Evolutionary conservation across 2,888 invertebrate species (phyloP).

Genomic region (Fragum fragum): DNA sequence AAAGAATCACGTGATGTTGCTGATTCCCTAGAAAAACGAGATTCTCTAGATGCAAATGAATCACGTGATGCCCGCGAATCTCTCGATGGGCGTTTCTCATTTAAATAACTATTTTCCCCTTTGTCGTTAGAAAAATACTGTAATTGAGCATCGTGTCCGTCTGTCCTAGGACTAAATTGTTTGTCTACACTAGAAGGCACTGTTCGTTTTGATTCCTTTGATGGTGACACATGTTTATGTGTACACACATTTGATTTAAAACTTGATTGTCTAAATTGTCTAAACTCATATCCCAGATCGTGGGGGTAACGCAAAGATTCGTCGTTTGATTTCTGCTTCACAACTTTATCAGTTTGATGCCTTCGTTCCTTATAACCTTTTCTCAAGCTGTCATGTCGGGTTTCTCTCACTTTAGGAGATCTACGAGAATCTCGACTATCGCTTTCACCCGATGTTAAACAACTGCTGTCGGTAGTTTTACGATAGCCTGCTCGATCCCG

Average conservation of each 20-base stretch:
- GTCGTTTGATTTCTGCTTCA: background rate
- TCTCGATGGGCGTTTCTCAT: constrained; percentile 20
- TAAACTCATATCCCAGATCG: background rate
- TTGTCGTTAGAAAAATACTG: background rate
- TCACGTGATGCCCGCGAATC: constrained; percentile 37
- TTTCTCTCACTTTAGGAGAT: background rate
- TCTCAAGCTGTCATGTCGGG: constrained; percentile 11
- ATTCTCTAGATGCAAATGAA: constrained; percentile 29
- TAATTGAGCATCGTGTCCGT: background rate
- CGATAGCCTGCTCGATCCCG: background rate
- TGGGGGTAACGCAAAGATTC: background rate
- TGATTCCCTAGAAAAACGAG: constrained; percentile 40
- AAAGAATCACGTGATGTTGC: constrained; percentile 35
- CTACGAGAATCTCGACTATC: background rate
- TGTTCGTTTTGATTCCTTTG: constrained; percentile 5
- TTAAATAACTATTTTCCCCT: background rate
- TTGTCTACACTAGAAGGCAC: constrained; percentile 36
- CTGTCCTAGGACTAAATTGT: background rate
- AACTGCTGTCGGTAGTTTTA: background rate
- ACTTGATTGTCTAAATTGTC: constrained; percentile 2
- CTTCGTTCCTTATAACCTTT: background rate
- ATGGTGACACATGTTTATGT: background rate
- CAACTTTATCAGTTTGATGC: background rate
- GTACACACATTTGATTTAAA: background rate
- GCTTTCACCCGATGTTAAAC: constrained; percentile 4